Conservation (phyloP, 92 coral and sea anemone genomes). For the Zoanthus gigantus region DNA sequence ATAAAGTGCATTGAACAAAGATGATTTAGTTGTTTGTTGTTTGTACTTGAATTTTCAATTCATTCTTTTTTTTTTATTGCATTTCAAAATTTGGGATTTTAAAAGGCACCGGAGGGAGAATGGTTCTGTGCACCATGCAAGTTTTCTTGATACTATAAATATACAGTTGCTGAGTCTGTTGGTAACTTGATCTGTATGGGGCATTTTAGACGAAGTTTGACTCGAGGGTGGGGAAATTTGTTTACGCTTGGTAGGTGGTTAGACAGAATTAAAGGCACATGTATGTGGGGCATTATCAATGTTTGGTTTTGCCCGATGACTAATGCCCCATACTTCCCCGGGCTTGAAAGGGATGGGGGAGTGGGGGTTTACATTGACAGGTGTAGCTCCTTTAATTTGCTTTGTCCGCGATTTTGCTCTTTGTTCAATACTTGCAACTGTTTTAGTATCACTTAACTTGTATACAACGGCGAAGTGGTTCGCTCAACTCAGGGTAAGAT, state of each 20-base stretch:
- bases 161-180: constrained; percentile 6
- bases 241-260: constrained; percentile 6
- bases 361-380: background rate
- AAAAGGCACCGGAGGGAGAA: constrained; percentile 6
- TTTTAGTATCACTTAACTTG: no score
- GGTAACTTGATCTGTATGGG: constrained; percentile 21
- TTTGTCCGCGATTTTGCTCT: no score
- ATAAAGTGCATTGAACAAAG: constrained; percentile 30
- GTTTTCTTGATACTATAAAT: constrained; percentile 34
- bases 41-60: background rate
- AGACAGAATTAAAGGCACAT: constrained; percentile 8
- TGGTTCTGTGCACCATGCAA: constrained; percentile 23
- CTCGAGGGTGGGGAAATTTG: constrained; percentile 10
- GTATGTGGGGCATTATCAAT: constrained; percentile 4
- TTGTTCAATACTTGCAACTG: no score
- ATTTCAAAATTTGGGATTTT: background rate
- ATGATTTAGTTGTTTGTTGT: background rate
- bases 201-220: constrained; percentile 8
- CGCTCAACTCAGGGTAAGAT: no score
- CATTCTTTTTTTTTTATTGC: no score
- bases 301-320: constrained; percentile 6
- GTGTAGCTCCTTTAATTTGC: background rate
- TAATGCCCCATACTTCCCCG: constrained; percentile 9
- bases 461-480: no score
- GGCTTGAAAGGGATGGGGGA: background rate